Base-by-base conservation (phyloP, 2,113 vertebrate species). In the Heterocephalus glaber region DNA sequence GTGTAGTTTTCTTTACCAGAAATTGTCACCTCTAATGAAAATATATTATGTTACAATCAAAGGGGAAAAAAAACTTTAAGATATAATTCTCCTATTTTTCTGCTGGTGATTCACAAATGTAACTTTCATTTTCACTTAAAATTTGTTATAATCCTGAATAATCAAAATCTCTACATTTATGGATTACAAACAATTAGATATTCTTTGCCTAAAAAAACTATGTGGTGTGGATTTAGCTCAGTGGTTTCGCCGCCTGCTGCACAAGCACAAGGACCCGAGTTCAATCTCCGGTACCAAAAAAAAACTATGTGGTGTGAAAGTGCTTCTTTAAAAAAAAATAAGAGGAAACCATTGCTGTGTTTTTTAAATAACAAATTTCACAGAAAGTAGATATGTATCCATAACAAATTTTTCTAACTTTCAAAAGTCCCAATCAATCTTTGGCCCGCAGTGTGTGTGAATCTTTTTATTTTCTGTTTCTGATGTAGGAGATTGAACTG, bases 1-100 rank as follows among this genome's bases (percentile, higher is more conserved):
- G 99, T 98, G 81, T 94, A 77, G 58, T n/a, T 88, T 90, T 66
- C 2, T 80, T 83, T 86, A 24, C 92, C 60, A 86, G 54, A 92
- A 88, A 16, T 85, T 63, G 66, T 80, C 4, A 47, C 47, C 38
- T 86, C 1, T 87, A 66, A 70, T 95, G 81, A 82, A 81, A 90
- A 63, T 81, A 63, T 81, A 81, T 20, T 13, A 24, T 58, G 7
- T 68, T 74, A 12, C 38, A 74, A 61, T 76, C 20, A 65, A 28
- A 65, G 47, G 44, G 12, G 14, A 77, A 77, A 87, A 49, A 72
- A 86, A 72, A 65, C 12, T 49, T 58, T 35, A 79, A 91, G 56
- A 56, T 94, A 38, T 22, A 72, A 47, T 3, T 26, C 24, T n/a
- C 44, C n/a, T 77, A 0, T 82, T 58, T 90, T 60, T 60, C 44